These are phyloP conservation scores for Takifugu flavidus DNA, from an alignment of 2,113 vertebrate genomes.

Conservation along the genomic window DNA sequence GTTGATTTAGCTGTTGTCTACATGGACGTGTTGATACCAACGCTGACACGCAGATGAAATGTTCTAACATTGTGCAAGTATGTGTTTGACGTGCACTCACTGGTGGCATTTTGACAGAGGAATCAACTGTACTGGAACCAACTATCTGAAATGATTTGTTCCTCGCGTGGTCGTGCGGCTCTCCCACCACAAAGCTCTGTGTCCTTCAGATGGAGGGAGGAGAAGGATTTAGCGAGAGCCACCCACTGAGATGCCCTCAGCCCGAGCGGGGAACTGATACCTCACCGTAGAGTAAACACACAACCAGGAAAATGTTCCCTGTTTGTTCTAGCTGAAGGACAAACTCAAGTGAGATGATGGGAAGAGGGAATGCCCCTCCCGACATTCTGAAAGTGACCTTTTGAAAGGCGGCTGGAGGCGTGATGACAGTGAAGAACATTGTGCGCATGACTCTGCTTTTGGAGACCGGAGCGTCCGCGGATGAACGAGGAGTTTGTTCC, in stretches of 20 bases:
- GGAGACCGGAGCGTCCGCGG: too few relatives aligned
- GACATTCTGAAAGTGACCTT: neutral
- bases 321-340: slow-evolving; percentile 56
- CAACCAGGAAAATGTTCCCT: slow-evolving; percentile 51
- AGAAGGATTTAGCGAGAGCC: slow-evolving; percentile 28
- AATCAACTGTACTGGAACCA: too few relatives aligned
- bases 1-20: too few relatives aligned
- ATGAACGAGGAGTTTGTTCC: too few relatives aligned
- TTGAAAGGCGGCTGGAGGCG: neutral
- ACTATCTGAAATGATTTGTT: neutral
- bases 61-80: too few relatives aligned
- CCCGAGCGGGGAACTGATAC: slow-evolving; percentile 38
- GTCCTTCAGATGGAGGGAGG: slow-evolving; percentile 50
- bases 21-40: too few relatives aligned
- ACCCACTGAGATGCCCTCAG: slow-evolving; percentile 48
- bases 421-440: too few relatives aligned
- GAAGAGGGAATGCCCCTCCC: neutral
- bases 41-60: too few relatives aligned
- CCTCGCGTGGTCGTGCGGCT: slow-evolving; percentile 11
- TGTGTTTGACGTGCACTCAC: too few relatives aligned
- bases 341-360: slow-evolving; percentile 13
- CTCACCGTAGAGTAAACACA: slow-evolving; percentile 51
- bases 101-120: too few relatives aligned
- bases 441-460: too few relatives aligned
- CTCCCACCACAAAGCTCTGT: slow-evolving; percentile 12